phyloP scores from a whole-genome alignment of 2,113 vertebrate genomes.

The Ia io region DNA sequence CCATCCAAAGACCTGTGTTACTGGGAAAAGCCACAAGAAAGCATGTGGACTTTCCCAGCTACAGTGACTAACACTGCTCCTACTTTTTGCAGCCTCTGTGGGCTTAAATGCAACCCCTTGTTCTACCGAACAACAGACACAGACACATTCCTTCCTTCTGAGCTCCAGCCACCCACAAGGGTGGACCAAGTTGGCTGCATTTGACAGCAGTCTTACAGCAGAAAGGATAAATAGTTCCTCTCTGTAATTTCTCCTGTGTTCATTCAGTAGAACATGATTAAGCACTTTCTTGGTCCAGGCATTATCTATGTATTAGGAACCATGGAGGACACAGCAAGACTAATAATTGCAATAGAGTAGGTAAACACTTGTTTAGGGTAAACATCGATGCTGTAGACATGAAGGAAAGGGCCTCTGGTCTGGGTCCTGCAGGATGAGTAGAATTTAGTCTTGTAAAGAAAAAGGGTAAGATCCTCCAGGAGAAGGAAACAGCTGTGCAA shows the following conservation, averaged over 20 bases:
- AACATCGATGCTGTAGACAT: background rate
- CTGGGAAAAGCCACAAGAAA: background rate
- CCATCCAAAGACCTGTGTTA: background rate
- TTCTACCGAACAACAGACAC: background rate
- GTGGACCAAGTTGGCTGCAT: background rate
- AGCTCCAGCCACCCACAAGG: background rate
- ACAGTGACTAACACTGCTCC: slow-evolving; percentile 43
- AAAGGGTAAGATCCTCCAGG: background rate
- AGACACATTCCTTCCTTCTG: slow-evolving; percentile 43
- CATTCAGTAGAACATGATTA: background rate
- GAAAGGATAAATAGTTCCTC: background rate
- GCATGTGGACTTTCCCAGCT: slow-evolving; percentile 51
- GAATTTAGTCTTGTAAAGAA: background rate
- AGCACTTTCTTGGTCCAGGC: background rate
- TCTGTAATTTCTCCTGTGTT: background rate
- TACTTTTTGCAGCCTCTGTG: background rate
- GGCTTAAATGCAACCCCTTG: background rate
- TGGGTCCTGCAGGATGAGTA: background rate
- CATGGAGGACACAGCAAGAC: background rate
- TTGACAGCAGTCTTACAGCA: background rate
- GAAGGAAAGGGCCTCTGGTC: background rate
- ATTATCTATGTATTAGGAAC: background rate
- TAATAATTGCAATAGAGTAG: background rate
- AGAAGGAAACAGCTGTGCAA: background rate
- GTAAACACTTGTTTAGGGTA: background rate